Evolutionary conservation across 2,888 invertebrate genomes (phyloP).

Genomic region (Drosophila neonasuta): DNA sequence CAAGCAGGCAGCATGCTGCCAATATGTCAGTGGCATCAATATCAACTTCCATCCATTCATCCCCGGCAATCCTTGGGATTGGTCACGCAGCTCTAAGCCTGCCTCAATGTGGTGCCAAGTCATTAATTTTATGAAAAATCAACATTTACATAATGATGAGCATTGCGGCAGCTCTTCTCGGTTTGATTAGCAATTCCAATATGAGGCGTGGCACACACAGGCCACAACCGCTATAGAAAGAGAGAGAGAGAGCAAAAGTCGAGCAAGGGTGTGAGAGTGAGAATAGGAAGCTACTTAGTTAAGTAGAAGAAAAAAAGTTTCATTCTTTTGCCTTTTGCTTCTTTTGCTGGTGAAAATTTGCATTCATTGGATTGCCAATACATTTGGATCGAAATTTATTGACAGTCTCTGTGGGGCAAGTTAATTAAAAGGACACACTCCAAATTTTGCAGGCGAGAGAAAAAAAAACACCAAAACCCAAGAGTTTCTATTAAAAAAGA

Average conservation of each 20-base stretch:
- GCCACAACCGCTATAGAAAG: constrained; percentile 9
- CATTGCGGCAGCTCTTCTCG: constrained; percentile 38
- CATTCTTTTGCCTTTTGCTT: background rate
- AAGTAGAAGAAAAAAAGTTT: constrained; percentile 19
- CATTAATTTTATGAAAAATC: constrained; percentile 70
- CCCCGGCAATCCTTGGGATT: constrained; percentile 11
- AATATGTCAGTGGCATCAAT: constrained; percentile 59
- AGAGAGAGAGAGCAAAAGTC: background rate
- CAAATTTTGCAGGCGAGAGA: constrained; percentile 20
- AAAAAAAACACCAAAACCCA: constrained; percentile 8
- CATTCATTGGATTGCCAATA: constrained; percentile 42
- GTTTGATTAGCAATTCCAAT: constrained; percentile 62
- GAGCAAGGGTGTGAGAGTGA: background rate
- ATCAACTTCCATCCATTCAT: constrained; percentile 25
- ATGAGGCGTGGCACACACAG: constrained; percentile 41
- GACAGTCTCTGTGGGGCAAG: constrained; percentile 25
- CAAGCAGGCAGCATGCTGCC: constrained; percentile 24
- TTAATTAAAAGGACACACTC: constrained; percentile 40
- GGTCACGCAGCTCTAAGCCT: constrained; percentile 30
- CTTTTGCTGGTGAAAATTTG: constrained; percentile 23
- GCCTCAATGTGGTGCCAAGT: constrained; percentile 57
- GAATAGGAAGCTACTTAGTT: constrained; percentile 24
- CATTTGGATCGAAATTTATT: constrained; percentile 21
- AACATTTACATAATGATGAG: constrained; percentile 68
- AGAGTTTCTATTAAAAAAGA: constrained; percentile 40